phyloP scores from a whole-genome alignment of 2,888 invertebrate genomes.

The Maniola hyperantus region DNA sequence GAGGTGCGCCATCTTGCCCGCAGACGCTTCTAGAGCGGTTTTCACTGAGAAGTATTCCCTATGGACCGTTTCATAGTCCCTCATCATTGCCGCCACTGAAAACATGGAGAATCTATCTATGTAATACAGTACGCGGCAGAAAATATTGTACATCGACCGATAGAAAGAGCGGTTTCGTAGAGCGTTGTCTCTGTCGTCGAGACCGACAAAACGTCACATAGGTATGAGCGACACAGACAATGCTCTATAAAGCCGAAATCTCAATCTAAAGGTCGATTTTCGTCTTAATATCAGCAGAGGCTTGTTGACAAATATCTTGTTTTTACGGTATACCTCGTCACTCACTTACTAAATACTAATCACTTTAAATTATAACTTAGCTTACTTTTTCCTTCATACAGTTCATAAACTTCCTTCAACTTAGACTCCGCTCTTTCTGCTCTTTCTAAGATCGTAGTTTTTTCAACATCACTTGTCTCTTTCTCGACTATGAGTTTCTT shows the following conservation, averaged over 20 bases:
- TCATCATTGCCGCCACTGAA: slow-evolving; percentile 83
- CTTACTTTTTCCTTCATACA: slow-evolving; percentile 88
- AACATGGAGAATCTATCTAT: not conserved
- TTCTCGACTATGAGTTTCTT: slow-evolving; percentile 69
- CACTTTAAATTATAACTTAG: slow-evolving; percentile 47
- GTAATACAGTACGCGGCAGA: not conserved
- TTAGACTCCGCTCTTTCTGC: slow-evolving; percentile 88
- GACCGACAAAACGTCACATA: too few relatives aligned
- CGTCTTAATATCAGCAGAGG: too few relatives aligned
- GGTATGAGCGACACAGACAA: too few relatives aligned
- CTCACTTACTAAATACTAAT: too few relatives aligned
- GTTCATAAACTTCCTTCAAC: slow-evolving; percentile 87
- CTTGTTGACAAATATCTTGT: too few relatives aligned
- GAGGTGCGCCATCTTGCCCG: slow-evolving; percentile 82
- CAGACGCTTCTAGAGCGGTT: slow-evolving; percentile 82
- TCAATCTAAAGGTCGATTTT: not conserved
- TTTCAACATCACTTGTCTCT: slow-evolving; percentile 74
- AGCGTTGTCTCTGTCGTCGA: too few relatives aligned
- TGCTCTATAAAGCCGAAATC: too few relatives aligned
- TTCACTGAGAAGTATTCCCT: slow-evolving; percentile 83
- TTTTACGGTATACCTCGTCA: too few relatives aligned
- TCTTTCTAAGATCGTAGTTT: slow-evolving; percentile 82
- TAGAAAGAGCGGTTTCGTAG: too few relatives aligned
- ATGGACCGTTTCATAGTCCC: slow-evolving; percentile 85
- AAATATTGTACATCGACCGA: too few relatives aligned